These are phyloP conservation scores for Phalacrocorax aristotelis DNA, from an alignment of 2,113 vertebrate species.

Conservation along the genomic window DNA sequence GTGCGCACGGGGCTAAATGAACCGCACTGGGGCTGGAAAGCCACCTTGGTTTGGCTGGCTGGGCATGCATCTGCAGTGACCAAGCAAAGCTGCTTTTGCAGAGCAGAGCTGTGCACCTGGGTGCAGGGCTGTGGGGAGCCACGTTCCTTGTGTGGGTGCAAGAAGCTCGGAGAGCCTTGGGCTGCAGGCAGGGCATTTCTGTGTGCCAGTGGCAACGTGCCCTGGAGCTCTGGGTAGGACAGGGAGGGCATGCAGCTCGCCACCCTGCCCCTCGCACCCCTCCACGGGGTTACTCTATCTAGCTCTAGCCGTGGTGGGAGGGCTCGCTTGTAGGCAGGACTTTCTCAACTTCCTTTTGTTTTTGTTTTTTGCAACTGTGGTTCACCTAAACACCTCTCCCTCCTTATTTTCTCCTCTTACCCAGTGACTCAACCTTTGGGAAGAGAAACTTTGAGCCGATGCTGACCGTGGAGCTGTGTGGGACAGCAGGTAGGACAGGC, in stretches of 20 bases:
- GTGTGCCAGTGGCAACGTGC: neutral
- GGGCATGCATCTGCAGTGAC: neutral
- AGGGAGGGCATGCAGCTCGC: neutral
- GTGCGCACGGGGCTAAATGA: neutral
- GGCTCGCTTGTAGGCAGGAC: neutral
- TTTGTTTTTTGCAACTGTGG: neutral
- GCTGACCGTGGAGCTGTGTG: conserved; percentile 91
- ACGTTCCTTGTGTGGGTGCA: accelerated
- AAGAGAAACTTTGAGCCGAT: conserved; percentile 89
- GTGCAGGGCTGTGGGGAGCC: neutral
- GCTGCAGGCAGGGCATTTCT: neutral
- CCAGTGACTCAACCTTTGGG: conserved; percentile 71
- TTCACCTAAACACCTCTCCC: neutral
- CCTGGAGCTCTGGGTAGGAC: neutral
- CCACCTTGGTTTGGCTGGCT: neutral
- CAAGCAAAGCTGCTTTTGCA: neutral
- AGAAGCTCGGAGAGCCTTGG: neutral
- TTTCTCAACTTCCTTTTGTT: neutral
- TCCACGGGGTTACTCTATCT: accelerated
- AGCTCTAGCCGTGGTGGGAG: neutral
- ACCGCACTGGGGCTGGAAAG: neutral
- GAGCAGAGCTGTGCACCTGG: neutral
- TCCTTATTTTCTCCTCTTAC: neutral
- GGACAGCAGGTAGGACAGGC: conserved; percentile 89
- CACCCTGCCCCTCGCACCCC: neutral